Evolutionary conservation across 2,797 vertebrate species (phyloP), one percentile per base, ranked within the genome.

Genomic region (Pyrocephalus nanus): DNA sequence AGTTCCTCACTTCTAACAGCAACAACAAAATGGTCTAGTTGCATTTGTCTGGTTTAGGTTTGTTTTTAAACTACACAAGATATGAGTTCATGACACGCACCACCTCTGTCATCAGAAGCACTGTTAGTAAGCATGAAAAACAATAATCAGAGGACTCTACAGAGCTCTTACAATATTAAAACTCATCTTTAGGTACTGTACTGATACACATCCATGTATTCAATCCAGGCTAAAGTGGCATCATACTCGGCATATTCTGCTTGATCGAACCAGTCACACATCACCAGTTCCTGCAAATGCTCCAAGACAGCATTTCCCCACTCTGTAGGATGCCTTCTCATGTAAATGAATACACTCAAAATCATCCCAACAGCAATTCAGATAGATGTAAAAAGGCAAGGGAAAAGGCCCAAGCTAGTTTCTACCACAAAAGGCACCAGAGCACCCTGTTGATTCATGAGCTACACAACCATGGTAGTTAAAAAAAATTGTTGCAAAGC

Each of bases 211-310:
- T 9, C 9, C 47, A 45, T 9, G 2, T 11, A 54, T 32, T 54
- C 27, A 65, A 43, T 26, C 22, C 43, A 50, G 36, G n/a, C 20
- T 86, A 3, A 53, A 74, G 15, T 8, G 50, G 42, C 34, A 47
- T 9, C 2, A 0, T n/a, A 25, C 26, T 73, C 48, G 11, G 62
- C 0, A 0, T 45, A 42, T 10, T 50, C 51, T 32, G 30, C 55
- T 82, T n/a, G 5, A 82, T 54, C 55, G 6, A 90, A 53, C 45
- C 10, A 73, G 22, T 25, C 69, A 23, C 26, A 51, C 13, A 23
- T 64, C 79, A 61, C 1, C 5, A 17, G 17, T 29, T 55, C 25
- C 11, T 27, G 20, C 42, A 80, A 86, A 77, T 8, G 22, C 32
- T 48, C 25, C 38, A 43, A 29, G 36, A 45, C 26, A 67, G 12